Evolutionary conservation across 2,113 vertebrate species (phyloP).

Genomic region (Phalacrocorax carbo): DNA sequence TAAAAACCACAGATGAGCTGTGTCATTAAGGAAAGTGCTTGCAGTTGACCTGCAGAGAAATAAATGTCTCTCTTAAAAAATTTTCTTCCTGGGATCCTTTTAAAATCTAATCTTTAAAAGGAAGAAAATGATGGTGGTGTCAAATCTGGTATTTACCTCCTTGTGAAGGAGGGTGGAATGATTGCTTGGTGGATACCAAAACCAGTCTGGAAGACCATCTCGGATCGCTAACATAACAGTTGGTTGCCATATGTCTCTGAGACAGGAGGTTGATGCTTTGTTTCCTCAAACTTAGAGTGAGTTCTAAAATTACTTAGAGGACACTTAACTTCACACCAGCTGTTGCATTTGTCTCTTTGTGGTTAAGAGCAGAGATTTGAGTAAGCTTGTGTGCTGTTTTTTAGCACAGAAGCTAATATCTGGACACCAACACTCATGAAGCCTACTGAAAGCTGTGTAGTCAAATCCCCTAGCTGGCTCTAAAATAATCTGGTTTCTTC

Average conservation of each 20-base stretch:
- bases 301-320: not conserved
- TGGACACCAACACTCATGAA: not conserved
- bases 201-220: not conserved
- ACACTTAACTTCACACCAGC: not conserved
- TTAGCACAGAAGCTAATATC: not conserved
- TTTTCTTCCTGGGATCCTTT: not conserved
- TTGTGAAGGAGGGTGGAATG: not conserved
- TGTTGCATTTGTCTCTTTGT: not conserved
- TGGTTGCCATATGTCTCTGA: not conserved
- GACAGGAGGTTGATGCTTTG: fast-evolving
- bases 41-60: not conserved
- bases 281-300: not conserved
- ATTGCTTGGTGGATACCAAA: not conserved
- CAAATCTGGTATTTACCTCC: not conserved
- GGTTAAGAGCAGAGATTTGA: not conserved
- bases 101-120: not conserved
- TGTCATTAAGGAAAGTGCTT: not conserved
- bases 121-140: not conserved
- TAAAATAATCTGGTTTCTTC: not conserved
- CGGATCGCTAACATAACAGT: not conserved
- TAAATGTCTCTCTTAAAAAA: not conserved
- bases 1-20: not conserved
- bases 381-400: not conserved
- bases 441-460: not conserved
- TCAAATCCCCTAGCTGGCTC: not conserved